phyloP scores from a whole-genome alignment of 2,113 vertebrate species.

The Puma concolor region DNA sequence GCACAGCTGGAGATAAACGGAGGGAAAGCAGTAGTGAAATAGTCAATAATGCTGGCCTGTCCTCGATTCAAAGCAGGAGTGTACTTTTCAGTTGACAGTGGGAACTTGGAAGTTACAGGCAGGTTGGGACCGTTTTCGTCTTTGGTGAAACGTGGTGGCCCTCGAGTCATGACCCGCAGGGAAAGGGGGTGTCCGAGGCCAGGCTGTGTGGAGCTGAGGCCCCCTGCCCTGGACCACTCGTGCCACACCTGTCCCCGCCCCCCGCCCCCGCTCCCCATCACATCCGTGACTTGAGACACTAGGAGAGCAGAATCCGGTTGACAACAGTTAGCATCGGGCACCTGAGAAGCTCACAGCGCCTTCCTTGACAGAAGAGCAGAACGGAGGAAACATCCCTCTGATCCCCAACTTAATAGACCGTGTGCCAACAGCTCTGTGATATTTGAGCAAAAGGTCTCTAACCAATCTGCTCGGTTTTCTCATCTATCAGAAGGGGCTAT shows the following conservation, averaged over 20 bases:
- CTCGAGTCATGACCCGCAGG: fast-evolving
- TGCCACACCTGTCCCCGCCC: background rate
- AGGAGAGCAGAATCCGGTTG: background rate
- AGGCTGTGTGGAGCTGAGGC: too few species aligned
- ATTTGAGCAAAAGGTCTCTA: fast-evolving
- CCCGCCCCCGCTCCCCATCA: too few species aligned
- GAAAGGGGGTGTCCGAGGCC: background rate
- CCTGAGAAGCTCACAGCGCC: background rate
- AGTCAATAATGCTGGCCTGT: too few species aligned
- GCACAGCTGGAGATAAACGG: background rate
- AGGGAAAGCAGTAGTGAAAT: background rate
- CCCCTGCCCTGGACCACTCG: background rate
- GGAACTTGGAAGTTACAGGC: background rate
- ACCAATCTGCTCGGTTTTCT: background rate
- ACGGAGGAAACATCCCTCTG: background rate
- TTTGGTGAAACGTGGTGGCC: background rate
- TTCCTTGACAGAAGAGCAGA: background rate
- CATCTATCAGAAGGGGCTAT: too few species aligned
- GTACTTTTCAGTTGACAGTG: background rate
- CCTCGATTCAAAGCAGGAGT: too few species aligned
- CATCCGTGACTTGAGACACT: background rate
- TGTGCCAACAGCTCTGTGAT: fast-evolving
- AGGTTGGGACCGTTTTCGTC: too few species aligned
- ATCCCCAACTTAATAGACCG: fast-evolving
- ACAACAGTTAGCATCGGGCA: background rate